These are phyloP conservation scores for Polyploca ridens DNA, from an alignment of 2,888 invertebrate genomes.

Conservation along the genomic window DNA sequence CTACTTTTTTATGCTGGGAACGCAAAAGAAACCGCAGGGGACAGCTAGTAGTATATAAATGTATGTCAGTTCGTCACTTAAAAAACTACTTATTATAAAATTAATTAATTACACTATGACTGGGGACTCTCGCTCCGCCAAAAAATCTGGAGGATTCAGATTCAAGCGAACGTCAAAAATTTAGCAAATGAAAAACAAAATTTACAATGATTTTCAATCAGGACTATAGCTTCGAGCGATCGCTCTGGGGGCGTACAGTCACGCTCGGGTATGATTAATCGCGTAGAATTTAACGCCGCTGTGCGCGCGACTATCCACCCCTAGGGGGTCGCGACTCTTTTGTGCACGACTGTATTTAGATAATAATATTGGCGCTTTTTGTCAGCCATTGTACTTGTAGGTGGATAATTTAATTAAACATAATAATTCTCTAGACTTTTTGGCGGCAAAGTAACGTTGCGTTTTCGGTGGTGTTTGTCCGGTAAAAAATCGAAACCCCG, in stretches of 20 bases:
- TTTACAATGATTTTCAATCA: not conserved
- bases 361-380: slow-evolving; percentile 10
- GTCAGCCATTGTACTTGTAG: slow-evolving; percentile 19
- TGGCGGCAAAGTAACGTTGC: too few species aligned
- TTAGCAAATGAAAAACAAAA: not conserved
- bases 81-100: too few species aligned
- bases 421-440: not conserved
- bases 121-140: too few species aligned
- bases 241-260: slow-evolving; percentile 36
- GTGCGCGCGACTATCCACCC: slow-evolving; percentile 22
- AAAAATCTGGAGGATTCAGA: too few species aligned
- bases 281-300: slow-evolving; percentile 50
- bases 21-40: too few species aligned
- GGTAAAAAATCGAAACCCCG: too few species aligned
- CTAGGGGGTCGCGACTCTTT: slow-evolving; percentile 29
- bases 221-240: slow-evolving; percentile 17
- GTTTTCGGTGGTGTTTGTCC: too few species aligned
- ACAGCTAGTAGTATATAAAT: too few species aligned
- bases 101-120: too few species aligned
- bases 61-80: too few species aligned
- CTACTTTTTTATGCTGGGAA: too few species aligned
- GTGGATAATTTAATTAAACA: slow-evolving; percentile 16
- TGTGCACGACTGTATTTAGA: slow-evolving; percentile 44
- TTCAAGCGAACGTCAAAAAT: not conserved
- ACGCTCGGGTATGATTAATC: slow-evolving; percentile 58